Evolutionary conservation across 1,140 invertebrate genomes (phyloP).

Genomic region (Calliopsis andreniformis): DNA sequence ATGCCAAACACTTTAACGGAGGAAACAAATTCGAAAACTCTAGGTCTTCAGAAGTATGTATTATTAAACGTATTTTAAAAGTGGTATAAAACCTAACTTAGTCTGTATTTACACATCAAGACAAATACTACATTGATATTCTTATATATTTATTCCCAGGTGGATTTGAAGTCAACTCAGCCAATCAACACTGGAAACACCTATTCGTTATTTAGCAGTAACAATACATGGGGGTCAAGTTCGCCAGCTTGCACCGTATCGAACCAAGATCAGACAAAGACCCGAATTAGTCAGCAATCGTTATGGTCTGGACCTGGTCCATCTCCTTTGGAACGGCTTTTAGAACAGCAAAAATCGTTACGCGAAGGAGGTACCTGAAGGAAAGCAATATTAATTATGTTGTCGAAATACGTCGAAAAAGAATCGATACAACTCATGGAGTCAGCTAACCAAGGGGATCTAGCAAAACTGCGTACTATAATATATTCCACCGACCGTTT

Average conservation of each 20-base stretch:
- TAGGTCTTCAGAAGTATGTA: slow-evolving; percentile 69
- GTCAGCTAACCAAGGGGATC: slow-evolving; percentile 45
- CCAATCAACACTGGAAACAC: slow-evolving; percentile 79
- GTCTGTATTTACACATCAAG: too few species aligned
- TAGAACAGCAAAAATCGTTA: slow-evolving; percentile 90
- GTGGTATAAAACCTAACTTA: too few species aligned
- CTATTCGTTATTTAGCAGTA: slow-evolving; percentile 87
- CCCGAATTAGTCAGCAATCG: slow-evolving; percentile 83
- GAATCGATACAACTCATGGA: slow-evolving; percentile 54
- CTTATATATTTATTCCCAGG: slow-evolving; percentile 32
- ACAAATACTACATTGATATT: too few species aligned
- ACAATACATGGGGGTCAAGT: slow-evolving; percentile 79
- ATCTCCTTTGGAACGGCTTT: slow-evolving; percentile 89
- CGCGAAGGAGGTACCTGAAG: slow-evolving; percentile 78
- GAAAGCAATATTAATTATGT: slow-evolving; percentile 53
- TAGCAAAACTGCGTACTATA: slow-evolving; percentile 27
- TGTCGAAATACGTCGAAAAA: slow-evolving; percentile 56
- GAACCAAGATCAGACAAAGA: slow-evolving; percentile 68
- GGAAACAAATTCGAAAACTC: slow-evolving; percentile 67
- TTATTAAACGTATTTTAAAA: too few species aligned
- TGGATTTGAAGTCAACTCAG: slow-evolving; percentile 69
- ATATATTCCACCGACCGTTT: slow-evolving; percentile 49
- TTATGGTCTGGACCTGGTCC: slow-evolving; percentile 90
- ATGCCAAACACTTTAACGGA: slow-evolving; percentile 50
- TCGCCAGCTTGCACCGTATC: slow-evolving; percentile 58